Evolutionary conservation across 2,113 vertebrate genomes (phyloP).

Genomic region (Macroglossus sobrinus): DNA sequence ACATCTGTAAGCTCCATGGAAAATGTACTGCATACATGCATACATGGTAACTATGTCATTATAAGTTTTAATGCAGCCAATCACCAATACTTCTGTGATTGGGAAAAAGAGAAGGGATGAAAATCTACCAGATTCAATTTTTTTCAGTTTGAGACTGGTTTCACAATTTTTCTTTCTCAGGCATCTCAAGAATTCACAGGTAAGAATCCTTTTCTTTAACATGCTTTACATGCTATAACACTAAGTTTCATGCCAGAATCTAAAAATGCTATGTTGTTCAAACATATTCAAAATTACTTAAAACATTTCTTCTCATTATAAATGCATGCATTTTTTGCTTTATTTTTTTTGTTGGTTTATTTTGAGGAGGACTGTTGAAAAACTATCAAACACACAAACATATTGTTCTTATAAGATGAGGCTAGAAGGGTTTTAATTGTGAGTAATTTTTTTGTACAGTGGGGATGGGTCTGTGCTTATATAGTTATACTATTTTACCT

Average conservation of each 20-base stretch:
- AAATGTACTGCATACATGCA: not conserved
- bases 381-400: not conserved
- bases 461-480: not conserved
- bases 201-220: not conserved
- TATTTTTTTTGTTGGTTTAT: not conserved
- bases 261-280: not conserved
- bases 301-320: not conserved
- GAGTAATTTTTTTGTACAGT: not conserved
- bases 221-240: not conserved
- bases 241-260: not conserved
- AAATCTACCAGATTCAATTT: not conserved
- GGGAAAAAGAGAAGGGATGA: not conserved
- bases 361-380: not conserved
- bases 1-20: conserved; percentile 17
- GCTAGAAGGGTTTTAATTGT: not conserved
- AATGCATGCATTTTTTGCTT: not conserved
- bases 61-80: conserved; percentile 16
- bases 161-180: not conserved
- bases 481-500: not conserved
- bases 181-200: not conserved
- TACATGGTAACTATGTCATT: conserved; percentile 22
- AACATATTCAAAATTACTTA: conserved; percentile 24
- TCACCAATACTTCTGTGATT: not conserved
- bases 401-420: not conserved
- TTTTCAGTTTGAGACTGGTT: conserved; percentile 15